Evolutionary conservation across 2,888 invertebrate species (phyloP).

Genomic region (Cabera pusaria): DNA sequence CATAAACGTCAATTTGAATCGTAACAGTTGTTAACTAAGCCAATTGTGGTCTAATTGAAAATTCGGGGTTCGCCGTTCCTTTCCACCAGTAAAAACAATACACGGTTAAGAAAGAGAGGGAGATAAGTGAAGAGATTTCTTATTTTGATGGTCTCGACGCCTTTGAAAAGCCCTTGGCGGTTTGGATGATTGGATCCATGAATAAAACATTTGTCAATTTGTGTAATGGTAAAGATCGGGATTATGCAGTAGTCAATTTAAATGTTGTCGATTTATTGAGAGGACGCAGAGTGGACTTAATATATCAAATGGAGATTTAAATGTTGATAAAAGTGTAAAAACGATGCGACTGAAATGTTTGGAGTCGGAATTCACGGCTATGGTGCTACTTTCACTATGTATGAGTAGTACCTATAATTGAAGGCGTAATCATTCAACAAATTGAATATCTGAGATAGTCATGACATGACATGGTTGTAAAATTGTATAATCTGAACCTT

Average conservation of each 20-base stretch:
- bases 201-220: conserved; percentile 81
- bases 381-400: too few species aligned
- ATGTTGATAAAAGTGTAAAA: too few species aligned
- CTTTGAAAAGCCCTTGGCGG: conserved; percentile 69
- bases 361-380: too few species aligned
- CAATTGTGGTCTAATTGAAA: conserved; percentile 62
- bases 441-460: too few species aligned
- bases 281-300: conserved; percentile 27
- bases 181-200: conserved; percentile 74
- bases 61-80: conserved; percentile 39
- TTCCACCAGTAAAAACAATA: conserved; percentile 30
- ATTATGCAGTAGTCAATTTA: conserved; percentile 72
- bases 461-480: too few species aligned
- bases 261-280: conserved; percentile 41
- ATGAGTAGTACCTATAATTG: too few species aligned
- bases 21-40: conserved; percentile 71
- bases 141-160: conserved; percentile 66
- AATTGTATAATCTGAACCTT: too few species aligned
- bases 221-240: conserved; percentile 61
- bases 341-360: too few species aligned
- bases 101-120: conserved; percentile 31
- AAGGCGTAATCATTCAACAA: too few species aligned
- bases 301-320: conserved; percentile 10
- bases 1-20: conserved; percentile 44
- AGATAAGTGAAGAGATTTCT: conserved; percentile 45